Evolutionary conservation across 2,797 vertebrate species (phyloP).

Genomic region (Lepilemur septentrionalis): DNA sequence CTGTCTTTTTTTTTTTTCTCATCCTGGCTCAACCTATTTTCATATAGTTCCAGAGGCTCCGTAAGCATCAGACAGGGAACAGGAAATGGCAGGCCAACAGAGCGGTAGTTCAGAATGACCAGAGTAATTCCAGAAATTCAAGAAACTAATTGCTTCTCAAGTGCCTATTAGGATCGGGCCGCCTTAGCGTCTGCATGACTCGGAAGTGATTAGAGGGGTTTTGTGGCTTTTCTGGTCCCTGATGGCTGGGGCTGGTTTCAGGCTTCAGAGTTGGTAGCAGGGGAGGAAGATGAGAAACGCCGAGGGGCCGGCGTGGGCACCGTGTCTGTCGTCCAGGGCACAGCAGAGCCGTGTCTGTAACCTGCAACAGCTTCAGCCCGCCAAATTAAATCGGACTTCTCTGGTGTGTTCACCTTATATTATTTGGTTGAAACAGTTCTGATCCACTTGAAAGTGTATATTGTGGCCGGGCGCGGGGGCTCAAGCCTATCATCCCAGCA

Average conservation of each 20-base stretch:
- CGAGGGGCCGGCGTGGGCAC: background rate
- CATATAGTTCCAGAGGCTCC: background rate
- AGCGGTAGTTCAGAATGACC: background rate
- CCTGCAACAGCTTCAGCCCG: background rate
- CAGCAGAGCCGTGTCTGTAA: background rate
- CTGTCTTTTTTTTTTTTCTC: too few relatives aligned
- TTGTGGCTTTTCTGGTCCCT: background rate
- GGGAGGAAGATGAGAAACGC: background rate
- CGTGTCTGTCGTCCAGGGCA: background rate
- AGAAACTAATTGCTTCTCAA: constrained; percentile 49
- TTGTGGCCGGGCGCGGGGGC: too few relatives aligned
- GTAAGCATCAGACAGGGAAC: background rate
- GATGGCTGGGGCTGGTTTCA: background rate
- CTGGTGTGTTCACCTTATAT: background rate
- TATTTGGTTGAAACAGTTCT: background rate
- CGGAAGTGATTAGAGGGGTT: background rate
- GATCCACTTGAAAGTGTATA: background rate
- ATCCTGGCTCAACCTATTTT: background rate
- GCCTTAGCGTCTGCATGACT: background rate
- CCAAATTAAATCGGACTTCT: background rate
- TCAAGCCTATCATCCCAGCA: too few relatives aligned
- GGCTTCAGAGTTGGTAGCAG: background rate
- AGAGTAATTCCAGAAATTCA: constrained; percentile 42
- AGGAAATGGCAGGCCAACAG: background rate
- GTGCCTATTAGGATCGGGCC: background rate